Evolutionary conservation across 2,113 vertebrate genomes (phyloP), one percentile per base, ranked within the genome.

Genomic region (Hippocampus comes): DNA sequence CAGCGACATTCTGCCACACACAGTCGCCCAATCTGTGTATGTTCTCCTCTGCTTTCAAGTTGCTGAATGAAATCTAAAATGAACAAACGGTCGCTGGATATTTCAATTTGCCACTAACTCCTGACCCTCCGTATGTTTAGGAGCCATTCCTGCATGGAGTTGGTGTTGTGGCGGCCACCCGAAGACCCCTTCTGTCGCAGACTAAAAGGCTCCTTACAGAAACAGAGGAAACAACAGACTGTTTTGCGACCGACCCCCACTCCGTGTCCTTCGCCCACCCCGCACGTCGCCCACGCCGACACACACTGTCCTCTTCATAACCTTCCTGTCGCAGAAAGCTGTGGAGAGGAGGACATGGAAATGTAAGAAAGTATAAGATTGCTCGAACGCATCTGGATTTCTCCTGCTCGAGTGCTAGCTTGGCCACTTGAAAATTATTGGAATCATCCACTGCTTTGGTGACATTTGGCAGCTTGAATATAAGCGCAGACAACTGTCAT

Each of bases 141-240:
- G 86, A 93, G 89, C 66, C 93, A 82, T 27, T 93, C 93, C 46
- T 93, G 93, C 76, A 94, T 94, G 93, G 92, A 94, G 86, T 49
- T 94, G 90, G 93, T 93, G 77, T 68, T 94, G 72, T 94, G 93
- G 93, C 89, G 92, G 42, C 93, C 93, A 20, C 92, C 85, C 10
- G 89, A 91, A 18, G 91, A 93, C 74, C 86, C 89, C 2, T 78
- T 94, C 57, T 88, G 88, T 55, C 90, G 88, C 72, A 88, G 77
- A 77, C 83, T 92, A 30, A 93, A 88, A 76, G 86, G 83, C 74
- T 82, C 92, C 0, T 74, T 91, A 53, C 91, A 92, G 75, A 92
- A 86, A 78, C 91, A 89, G 68, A 85, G 89, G 5, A 93, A 91
- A 81, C 92, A 90, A 72, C 88, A 89, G 72, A 78, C 84, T 0